These are phyloP conservation scores for Masticophis lateralis DNA, from an alignment of 2,797 vertebrate species.

Conservation along the genomic window DNA sequence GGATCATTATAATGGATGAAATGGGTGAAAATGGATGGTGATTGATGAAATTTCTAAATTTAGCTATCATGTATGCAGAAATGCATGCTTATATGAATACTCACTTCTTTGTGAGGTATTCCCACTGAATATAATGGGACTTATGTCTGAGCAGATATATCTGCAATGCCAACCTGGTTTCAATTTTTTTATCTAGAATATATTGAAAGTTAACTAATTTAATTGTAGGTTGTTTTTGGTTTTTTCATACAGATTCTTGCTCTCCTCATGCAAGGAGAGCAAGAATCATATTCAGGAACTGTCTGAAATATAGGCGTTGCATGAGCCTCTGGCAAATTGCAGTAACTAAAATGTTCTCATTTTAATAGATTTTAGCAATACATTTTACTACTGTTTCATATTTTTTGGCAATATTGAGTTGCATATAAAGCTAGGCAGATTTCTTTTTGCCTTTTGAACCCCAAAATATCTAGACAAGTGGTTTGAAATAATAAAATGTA, in stretches of 20 bases:
- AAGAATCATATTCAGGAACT: constrained; percentile 47
- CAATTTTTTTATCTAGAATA: not conserved
- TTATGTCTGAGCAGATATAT: not conserved
- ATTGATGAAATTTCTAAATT: not conserved
- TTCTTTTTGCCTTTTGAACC: constrained; percentile 15
- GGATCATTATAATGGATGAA: not conserved
- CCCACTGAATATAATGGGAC: not conserved
- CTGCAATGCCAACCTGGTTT: not conserved
- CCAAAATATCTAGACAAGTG: not conserved
- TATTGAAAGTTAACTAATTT: not conserved
- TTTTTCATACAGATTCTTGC: not conserved
- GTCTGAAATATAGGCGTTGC: constrained; percentile 31
- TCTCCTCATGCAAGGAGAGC: constrained; percentile 28
- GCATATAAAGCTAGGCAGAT: not conserved
- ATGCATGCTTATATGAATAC: not conserved
- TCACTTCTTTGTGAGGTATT: not conserved
- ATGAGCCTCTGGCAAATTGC: constrained; percentile 33
- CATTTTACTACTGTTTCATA: not conserved
- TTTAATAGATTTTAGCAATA: not conserved
- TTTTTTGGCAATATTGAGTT: constrained; percentile 3
- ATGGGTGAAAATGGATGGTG: not conserved
- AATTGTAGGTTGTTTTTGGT: not conserved
- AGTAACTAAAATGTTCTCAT: constrained; percentile 39
- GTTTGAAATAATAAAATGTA: not conserved
- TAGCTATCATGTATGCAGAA: not conserved